These are phyloP conservation scores for Scalopus aquaticus DNA, from an alignment of 2,113 vertebrate species.

Conservation along the genomic window DNA sequence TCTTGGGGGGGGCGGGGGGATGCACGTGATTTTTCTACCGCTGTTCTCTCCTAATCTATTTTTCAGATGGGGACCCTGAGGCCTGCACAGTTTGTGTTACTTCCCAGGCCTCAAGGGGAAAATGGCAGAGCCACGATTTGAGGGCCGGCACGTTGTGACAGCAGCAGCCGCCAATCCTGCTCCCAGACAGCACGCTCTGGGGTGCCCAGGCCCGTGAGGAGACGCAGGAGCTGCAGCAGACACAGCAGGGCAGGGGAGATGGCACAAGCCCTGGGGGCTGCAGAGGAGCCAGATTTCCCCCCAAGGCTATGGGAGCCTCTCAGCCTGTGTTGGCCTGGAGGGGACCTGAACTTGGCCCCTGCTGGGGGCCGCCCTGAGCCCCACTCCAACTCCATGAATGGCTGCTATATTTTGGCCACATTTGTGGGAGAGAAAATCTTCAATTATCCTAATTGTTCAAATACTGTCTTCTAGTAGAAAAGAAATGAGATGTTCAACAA, in stretches of 20 bases:
- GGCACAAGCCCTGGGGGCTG: not conserved
- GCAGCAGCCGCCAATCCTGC: too few species aligned
- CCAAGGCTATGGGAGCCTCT: not conserved
- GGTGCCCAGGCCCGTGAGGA: not conserved
- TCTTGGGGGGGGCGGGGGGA: too few species aligned
- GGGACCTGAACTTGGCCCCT: not conserved
- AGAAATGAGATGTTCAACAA: conserved; percentile 70
- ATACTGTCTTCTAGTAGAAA: conserved; percentile 68
- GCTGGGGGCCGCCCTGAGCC: not conserved
- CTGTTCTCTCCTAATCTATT: not conserved
- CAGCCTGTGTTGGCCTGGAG: not conserved
- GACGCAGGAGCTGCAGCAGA: not conserved
- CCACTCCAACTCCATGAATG: not conserved
- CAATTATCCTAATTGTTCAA: conserved; percentile 72
- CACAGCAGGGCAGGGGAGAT: not conserved
- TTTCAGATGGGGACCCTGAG: not conserved
- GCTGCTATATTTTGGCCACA: conserved; percentile 56
- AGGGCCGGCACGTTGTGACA: not conserved
- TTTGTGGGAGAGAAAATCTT: conserved; percentile 57
- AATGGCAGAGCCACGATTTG: not conserved
- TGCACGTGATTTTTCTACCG: not conserved
- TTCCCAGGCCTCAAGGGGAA: not conserved
- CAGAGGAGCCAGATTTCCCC: not conserved
- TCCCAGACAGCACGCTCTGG: too few species aligned
- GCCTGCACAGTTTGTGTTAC: not conserved